Base-by-base conservation (phyloP, 2,888 invertebrate species). In the Scaptomyza parva region DNA sequence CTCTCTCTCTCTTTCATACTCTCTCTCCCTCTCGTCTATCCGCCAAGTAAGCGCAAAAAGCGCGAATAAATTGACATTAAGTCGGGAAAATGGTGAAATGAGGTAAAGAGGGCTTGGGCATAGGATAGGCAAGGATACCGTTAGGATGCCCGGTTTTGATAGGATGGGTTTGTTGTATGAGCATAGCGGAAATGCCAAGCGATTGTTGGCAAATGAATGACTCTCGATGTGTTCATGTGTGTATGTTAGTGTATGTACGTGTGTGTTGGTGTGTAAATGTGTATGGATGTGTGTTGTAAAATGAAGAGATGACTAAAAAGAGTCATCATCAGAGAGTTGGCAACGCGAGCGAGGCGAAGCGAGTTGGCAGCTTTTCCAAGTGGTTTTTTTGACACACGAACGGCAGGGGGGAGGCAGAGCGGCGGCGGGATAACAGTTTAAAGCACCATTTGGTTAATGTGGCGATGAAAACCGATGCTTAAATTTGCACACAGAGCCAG, bases 161-260 rank as follows among this genome's bases (percentile, higher is more conserved):
- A 22, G n/a, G 18, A 12, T 6, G 28, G 28, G n/a, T 12, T 18
- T 8, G 17, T 12, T n/a, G 8, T 22, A 12, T 52, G 39, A 20
- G 43, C n/a, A 50, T 48, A 37, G 17, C 73, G 77, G 66, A 86
- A 81, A 69, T 68, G 70, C 73, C 72, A 43, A 48, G 8, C 78
- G 68, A 75, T 76, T 78, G 73, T 70, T 61, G 69, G 61, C 76
- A 81, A 78, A 73, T 83, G 72, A 74, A 76, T 66, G 77, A 66
- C 67, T 59, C n/a, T 45, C n/a, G 3, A 3, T 11, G 26, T 5
- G 22, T 14, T 9, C n/a, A n/a, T n/a, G n/a, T n/a, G n/a, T n/a
- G n/a, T n/a, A n/a, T n/a, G n/a, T 18, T 3, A 7, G 9, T 43
- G 4, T 2, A 1, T 20, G 40, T 22, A 1, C 4, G 14, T 40